Evolutionary conservation across 2,113 vertebrate species (phyloP).

Genomic region (Nestor notabilis): DNA sequence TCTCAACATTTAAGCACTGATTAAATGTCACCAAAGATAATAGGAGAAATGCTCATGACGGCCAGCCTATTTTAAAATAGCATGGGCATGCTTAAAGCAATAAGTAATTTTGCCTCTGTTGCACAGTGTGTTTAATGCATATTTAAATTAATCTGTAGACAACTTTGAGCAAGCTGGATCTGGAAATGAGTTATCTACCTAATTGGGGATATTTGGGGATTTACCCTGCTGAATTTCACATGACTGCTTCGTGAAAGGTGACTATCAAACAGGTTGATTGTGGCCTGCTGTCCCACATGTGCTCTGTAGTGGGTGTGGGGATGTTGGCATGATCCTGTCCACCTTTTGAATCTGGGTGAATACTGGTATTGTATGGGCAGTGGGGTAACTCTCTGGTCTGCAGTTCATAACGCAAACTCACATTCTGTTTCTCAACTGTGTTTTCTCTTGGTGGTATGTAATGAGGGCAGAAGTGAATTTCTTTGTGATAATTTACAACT

Average conservation of each 20-base stretch:
- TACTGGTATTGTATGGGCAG: background rate
- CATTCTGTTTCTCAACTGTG: background rate
- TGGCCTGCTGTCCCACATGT: background rate
- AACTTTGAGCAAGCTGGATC: slow-evolving; percentile 43
- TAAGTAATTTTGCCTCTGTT: slow-evolving; percentile 65
- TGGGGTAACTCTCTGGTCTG: background rate
- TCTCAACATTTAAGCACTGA: slow-evolving; percentile 56
- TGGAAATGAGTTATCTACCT: slow-evolving; percentile 37
- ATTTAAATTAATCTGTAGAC: slow-evolving; percentile 60
- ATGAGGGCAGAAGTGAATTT: background rate
- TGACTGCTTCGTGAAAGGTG: background rate
- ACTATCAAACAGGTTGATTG: background rate
- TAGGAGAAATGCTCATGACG: slow-evolving; percentile 63
- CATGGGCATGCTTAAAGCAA: slow-evolving; percentile 68
- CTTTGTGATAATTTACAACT: background rate
- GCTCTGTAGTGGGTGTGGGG: fast-evolving
- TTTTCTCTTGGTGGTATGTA: background rate
- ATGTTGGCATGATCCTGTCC: background rate
- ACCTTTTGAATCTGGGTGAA: background rate
- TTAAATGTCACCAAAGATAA: slow-evolving; percentile 71
- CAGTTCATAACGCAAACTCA: background rate
- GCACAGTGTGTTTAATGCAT: slow-evolving; percentile 41
- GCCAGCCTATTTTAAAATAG: slow-evolving; percentile 67
- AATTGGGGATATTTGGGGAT: slow-evolving; percentile 33
- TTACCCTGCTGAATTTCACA: background rate